phyloP scores from a whole-genome alignment of 2,113 vertebrate genomes.

The Rhinichthys klamathensis region DNA sequence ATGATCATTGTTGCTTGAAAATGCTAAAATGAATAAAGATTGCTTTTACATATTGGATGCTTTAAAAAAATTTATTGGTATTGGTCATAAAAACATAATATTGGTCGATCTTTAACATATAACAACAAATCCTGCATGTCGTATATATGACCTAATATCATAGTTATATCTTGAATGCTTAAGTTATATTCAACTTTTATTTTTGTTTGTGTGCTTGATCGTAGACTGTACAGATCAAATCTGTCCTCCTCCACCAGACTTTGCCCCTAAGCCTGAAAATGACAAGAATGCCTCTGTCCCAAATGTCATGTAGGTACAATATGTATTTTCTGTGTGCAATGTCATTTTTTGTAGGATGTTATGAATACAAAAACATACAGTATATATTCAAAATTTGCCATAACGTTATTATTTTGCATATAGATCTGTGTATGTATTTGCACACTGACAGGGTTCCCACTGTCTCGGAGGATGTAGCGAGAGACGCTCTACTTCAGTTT shows the following conservation, averaged over 20 bases:
- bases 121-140: not conserved
- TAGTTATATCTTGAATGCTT: not conserved
- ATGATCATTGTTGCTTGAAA: not conserved
- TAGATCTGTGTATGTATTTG: not conserved
- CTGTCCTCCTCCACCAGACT: slow-evolving; percentile 72
- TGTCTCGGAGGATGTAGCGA: slow-evolving; percentile 78
- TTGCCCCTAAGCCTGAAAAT: slow-evolving; percentile 69
- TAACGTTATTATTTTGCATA: not conserved
- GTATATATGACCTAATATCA: not conserved
- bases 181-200: not conserved
- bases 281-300: slow-evolving; percentile 71
- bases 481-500: slow-evolving; percentile 78
- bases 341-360: not conserved
- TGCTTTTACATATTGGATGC: not conserved
- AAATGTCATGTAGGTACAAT: slow-evolving; percentile 66
- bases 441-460: slow-evolving; percentile 68
- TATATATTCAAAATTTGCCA: not conserved
- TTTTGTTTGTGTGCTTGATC: not conserved
- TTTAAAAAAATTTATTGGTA: not conserved
- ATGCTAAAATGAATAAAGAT: not conserved
- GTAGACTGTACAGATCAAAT: slow-evolving; percentile 65
- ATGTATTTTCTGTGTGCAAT: not conserved
- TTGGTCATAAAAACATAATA: not conserved
- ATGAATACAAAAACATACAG: not conserved
- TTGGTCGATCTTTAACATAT: not conserved